phyloP scores from a whole-genome alignment of 1,140 invertebrate genomes.

The Muscidifurax raptorellus region DNA sequence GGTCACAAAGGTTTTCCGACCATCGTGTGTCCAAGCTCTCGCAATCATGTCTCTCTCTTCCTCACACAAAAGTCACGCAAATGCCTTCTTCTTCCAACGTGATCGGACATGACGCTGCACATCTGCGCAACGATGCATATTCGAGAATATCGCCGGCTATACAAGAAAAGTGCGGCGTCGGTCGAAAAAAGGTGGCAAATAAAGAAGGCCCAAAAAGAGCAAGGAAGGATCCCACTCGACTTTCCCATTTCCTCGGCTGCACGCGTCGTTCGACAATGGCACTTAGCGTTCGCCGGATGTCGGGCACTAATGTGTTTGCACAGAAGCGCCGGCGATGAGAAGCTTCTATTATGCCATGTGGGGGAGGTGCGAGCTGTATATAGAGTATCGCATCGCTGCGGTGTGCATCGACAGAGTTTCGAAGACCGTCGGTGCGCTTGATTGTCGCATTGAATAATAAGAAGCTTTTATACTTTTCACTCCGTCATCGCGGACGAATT shows the following conservation, averaged over 20 bases:
- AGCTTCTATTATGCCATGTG: neutral
- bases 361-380: no score
- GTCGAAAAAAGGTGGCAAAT: slow-evolving; percentile 15
- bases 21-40: neutral
- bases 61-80: no score
- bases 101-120: slow-evolving; percentile 31
- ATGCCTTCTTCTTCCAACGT: neutral
- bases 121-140: neutral
- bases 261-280: slow-evolving; percentile 59
- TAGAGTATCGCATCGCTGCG: neutral
- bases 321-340: slow-evolving; percentile 49
- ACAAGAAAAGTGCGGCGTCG: neutral
- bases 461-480: neutral
- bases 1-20: neutral
- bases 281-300: slow-evolving; percentile 66
- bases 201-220: neutral
- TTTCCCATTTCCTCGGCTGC: slow-evolving; percentile 63
- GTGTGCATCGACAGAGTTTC: neutral
- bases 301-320: slow-evolving; percentile 69
- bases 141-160: neutral
- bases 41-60: no score
- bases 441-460: neutral
- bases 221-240: slow-evolving; percentile 56
- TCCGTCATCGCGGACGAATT: slow-evolving; percentile 14
- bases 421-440: no score